phyloP scores from a whole-genome alignment of 2,113 vertebrate species.

The Marmota monax region DNA sequence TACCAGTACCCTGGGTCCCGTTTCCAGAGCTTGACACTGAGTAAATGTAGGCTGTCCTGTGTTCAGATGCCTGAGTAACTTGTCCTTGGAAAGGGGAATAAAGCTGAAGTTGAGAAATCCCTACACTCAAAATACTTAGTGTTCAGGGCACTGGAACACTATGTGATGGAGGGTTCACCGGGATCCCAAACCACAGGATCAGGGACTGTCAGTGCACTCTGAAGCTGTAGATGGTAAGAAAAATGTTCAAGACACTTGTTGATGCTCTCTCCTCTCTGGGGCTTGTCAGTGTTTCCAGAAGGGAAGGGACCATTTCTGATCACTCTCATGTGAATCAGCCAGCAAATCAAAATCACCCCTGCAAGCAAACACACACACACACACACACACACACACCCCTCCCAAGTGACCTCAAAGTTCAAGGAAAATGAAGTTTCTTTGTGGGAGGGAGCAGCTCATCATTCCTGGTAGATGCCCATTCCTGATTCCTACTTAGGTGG shows the following conservation, averaged over 20 bases:
- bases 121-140: neutral
- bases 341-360: neutral
- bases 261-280: neutral
- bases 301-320: neutral
- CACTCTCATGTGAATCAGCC: neutral
- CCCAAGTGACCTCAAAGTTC: neutral
- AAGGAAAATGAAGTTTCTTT: slow-evolving; percentile 45
- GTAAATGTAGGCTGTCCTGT: neutral
- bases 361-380: no score
- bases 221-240: neutral
- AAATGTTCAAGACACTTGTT: neutral
- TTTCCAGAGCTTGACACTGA: neutral
- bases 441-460: no score
- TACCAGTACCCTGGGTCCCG: neutral
- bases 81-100: neutral
- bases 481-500: slow-evolving; percentile 1
- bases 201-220: neutral
- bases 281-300: slow-evolving; percentile 6
- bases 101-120: neutral
- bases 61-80: neutral
- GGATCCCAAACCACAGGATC: neutral
- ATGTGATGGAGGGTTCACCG: fast-evolving
- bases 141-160: neutral
- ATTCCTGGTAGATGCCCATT: neutral
- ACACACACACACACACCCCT: neutral